Base-by-base conservation (phyloP, 2,888 invertebrate species). In the Erebia palarica region DNA sequence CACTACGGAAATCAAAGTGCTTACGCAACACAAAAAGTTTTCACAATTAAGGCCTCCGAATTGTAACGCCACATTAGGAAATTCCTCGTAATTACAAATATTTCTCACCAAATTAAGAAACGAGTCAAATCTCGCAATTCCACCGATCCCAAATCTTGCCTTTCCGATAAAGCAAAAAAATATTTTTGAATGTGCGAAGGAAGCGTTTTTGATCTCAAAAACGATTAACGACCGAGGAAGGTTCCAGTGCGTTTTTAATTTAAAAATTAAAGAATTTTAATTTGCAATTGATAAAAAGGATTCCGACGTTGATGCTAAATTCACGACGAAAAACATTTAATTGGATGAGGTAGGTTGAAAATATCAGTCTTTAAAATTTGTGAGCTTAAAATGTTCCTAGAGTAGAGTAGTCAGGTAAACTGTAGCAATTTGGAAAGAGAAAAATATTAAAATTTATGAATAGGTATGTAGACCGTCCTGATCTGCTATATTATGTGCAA, bases 71-170 rank as follows among this genome's bases (percentile, higher is more conserved):
- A 69, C 72, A 74, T 74, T 74, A 72, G 74, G 74, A 65, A 72
- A 74, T 74, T 70, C 68, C 61, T 47, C 69, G 72, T 61, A 65
- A 70, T 70, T 69, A 64, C 58, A 75, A 70, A 73, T 74, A 75
- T 73, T 75, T 73, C 75, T 75, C 75, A 73, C 72, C 72, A 73
- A 70, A 72, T 72, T 74, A 69, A 65, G 72, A 69, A 70, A 65
- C 61, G 70, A 47, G 70, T 65, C 63, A 61, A 42, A 51, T 63
- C 63, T 66, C 68, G 68, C 72, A 69, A 69, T 72, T 69, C 65
- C n/a, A n/a, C 55, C 49, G 51, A 68, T 55, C 65, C 64, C 36
- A 36, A 51, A 68, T 11, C 72, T 63, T 55, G 57, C 72, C 14
- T 65, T 68, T 51, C 67, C 53, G 69, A 73, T 71, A 67, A 42